Percentiles rank a stretch among this genome's conserved stretches.
Conservation (phyloP, 2,113 vertebrate species). For the Xiphophorus hellerii region DNA sequence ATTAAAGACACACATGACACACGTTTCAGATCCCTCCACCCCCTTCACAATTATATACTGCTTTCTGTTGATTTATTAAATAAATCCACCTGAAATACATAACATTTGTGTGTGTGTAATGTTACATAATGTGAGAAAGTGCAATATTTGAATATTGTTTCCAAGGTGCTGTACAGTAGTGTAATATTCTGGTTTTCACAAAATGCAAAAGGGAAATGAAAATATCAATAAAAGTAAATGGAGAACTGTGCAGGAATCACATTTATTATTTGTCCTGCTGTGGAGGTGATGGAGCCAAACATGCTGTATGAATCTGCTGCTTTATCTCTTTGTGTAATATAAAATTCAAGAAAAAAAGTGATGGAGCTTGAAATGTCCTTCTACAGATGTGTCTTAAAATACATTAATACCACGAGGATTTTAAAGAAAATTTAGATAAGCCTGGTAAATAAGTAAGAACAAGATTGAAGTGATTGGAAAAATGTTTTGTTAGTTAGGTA, state of each 20-base stretch:
- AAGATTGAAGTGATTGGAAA: not conserved
- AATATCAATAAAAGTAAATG: not conserved
- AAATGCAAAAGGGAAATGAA: not conserved
- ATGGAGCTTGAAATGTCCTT: not conserved
- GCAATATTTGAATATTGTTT: not conserved
- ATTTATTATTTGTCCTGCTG: too few species aligned
- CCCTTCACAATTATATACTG: too few species aligned
- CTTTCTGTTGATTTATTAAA: not conserved
- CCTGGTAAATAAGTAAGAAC: not conserved
- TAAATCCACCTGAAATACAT: not conserved
- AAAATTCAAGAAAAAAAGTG: not conserved
- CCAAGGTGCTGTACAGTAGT: not conserved
- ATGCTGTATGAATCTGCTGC: not conserved
- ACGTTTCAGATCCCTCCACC: too few species aligned
- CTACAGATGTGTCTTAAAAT: not conserved
- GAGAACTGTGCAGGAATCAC: not conserved
- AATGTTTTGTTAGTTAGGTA: not conserved
- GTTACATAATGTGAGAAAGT: not conserved
- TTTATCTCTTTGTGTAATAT: not conserved
- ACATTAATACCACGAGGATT: not conserved
- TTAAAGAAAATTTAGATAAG: not conserved
- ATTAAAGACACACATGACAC: too few species aligned
- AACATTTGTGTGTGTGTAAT: not conserved
- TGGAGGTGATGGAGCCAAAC: not conserved
- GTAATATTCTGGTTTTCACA: not conserved